A percentile compares a stretch with the other conserved stretches of the same genome.
phyloP scores from a whole-genome alignment of 2,888 invertebrate genomes.

The Philhelius pedissequus region DNA sequence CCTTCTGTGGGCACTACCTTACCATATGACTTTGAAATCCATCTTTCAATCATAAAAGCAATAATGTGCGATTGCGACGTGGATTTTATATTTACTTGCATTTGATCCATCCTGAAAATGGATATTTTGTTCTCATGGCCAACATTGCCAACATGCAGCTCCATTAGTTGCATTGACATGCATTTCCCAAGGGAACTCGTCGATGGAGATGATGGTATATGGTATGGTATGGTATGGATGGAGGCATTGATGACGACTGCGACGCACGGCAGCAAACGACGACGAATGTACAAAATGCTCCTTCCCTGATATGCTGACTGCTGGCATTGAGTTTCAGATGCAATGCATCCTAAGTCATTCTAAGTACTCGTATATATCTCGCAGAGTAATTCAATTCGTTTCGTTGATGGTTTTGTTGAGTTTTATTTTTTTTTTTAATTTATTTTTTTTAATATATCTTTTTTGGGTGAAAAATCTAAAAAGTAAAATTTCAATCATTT shows the following conservation, averaged over 20 bases:
- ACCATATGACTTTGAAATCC: no score
- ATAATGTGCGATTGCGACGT: neutral
- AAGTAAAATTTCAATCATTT: neutral
- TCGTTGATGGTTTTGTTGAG: constrained; percentile 29
- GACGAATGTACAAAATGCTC: neutral
- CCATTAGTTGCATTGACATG: constrained; percentile 53
- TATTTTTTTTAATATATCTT: neutral
- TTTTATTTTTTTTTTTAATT: neutral
- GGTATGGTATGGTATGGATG: neutral
- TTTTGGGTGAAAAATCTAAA: neutral
- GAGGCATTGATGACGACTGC: neutral
- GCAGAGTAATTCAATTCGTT: constrained; percentile 54
- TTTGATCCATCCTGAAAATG: constrained; percentile 1
- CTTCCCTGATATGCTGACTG: neutral
- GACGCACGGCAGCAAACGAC: neutral
- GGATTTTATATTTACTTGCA: neutral
- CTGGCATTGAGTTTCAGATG: constrained; percentile 17
- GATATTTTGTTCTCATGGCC: constrained; percentile 34
- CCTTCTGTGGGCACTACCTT: no score
- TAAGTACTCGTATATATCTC: neutral
- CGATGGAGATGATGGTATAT: neutral
- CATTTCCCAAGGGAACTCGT: constrained; percentile 24
- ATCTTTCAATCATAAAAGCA: neutral
- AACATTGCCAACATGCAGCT: constrained; percentile 37
- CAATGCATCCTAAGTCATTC: constrained; percentile 38